phyloP scores from a whole-genome alignment of 1,140 invertebrate species.

The Trypoxylus dichotomus region DNA sequence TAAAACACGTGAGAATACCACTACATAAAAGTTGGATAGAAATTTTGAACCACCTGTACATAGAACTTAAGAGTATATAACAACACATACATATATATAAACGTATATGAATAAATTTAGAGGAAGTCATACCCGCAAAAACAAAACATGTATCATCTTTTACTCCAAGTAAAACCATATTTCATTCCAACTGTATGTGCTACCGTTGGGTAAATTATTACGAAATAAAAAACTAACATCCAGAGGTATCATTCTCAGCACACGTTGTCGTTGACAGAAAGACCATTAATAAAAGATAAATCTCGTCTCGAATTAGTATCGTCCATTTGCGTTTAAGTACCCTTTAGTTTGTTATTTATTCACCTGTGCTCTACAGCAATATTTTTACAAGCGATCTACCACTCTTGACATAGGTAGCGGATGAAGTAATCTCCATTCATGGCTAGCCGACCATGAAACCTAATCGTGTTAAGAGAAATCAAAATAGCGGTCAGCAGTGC shows the following conservation, averaged over 20 bases:
- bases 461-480: conserved; percentile 3
- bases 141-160: too few species aligned
- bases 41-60: too few species aligned
- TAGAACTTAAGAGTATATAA: too few species aligned
- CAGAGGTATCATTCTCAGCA: neutral
- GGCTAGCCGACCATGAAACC: neutral
- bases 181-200: neutral
- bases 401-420: neutral
- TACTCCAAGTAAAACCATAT: neutral
- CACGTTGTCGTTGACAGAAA: conserved; percentile 1
- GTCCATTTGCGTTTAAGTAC: neutral
- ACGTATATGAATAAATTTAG: too few species aligned
- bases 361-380: neutral
- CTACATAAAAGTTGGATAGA: too few species aligned
- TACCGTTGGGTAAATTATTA: neutral
- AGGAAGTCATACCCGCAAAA: too few species aligned
- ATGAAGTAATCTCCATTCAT: neutral
- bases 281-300: conserved; percentile 6
- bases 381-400: neutral
- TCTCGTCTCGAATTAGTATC: neutral
- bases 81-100: too few species aligned
- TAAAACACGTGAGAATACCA: too few species aligned
- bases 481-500: neutral
- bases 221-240: neutral
- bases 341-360: neutral